A percentile compares a stretch with the other conserved stretches of the same genome.
Evolutionary conservation across 1,140 invertebrate genomes (phyloP).

Genomic region (Drosophila ogumai): DNA sequence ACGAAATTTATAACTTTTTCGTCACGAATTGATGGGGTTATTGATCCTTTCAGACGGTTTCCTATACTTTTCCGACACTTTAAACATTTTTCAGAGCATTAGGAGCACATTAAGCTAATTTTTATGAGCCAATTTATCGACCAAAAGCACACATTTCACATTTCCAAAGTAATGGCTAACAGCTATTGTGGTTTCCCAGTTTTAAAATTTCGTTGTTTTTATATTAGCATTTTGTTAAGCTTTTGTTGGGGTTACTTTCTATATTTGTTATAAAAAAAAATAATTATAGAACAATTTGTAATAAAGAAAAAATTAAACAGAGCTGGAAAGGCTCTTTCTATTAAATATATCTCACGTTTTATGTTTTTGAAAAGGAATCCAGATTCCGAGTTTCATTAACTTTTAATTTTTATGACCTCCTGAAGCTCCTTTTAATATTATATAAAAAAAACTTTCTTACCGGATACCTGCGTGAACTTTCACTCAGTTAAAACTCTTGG

Average conservation of each 20-base stretch:
- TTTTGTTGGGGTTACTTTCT: neutral
- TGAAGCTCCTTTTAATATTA: neutral
- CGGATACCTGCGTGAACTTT: constrained; percentile 48
- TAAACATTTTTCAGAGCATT: constrained; percentile 13
- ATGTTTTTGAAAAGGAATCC: neutral
- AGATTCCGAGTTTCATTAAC: neutral
- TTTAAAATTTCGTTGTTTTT: neutral
- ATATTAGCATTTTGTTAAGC: neutral
- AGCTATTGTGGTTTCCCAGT: neutral
- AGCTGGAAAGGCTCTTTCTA: neutral
- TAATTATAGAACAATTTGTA: neutral
- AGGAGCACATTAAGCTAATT: constrained; percentile 14
- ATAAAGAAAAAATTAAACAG: neutral
- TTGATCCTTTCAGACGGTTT: constrained; percentile 27
- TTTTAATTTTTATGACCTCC: neutral
- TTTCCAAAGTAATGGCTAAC: constrained; percentile 32
- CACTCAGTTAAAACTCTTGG: constrained; percentile 25
- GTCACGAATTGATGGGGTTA: constrained; percentile 27
- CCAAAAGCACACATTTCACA: constrained; percentile 27
- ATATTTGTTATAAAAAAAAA: too few relatives aligned
- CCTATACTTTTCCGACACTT: constrained; percentile 1
- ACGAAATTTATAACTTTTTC: constrained; percentile 34
- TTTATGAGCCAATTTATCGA: constrained; percentile 42
- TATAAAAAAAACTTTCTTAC: constrained; percentile 18
- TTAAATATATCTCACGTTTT: neutral